A percentile compares a stretch with the other conserved stretches of the same genome.
These are phyloP conservation scores for Diploscapter pachys DNA, from an alignment of 1,140 invertebrate species.

Conservation along the genomic window DNA sequence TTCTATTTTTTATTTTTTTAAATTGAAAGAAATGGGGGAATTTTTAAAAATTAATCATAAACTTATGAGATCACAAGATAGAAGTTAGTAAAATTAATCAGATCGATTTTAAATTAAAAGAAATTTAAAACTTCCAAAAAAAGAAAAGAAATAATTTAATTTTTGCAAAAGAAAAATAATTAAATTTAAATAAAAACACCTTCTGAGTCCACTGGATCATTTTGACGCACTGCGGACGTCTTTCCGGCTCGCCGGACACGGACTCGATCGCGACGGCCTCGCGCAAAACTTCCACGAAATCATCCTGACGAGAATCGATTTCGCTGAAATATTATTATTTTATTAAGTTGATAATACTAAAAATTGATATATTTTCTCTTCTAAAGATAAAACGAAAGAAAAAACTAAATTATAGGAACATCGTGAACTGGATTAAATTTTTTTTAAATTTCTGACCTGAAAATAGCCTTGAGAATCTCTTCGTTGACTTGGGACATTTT, in stretches of 20 bases:
- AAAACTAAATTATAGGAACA: too few relatives aligned
- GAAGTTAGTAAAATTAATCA: too few relatives aligned
- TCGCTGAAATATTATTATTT: neutral
- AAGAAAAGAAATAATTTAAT: too few relatives aligned
- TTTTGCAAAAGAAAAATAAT: too few relatives aligned
- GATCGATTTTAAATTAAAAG: too few relatives aligned
- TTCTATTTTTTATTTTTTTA: too few relatives aligned
- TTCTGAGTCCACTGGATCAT: slow-evolving; percentile 78
- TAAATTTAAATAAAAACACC: slow-evolving; percentile 40
- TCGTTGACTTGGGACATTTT: slow-evolving; percentile 9
- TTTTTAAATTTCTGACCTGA: neutral
- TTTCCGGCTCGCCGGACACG: slow-evolving; percentile 84
- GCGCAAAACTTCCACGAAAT: slow-evolving; percentile 62
- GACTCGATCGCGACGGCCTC: slow-evolving; percentile 89
- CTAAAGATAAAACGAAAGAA: too few relatives aligned
- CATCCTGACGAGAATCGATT: slow-evolving; percentile 25
- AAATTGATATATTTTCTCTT: neutral
- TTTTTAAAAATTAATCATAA: too few relatives aligned
- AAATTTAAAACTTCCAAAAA: too few relatives aligned
- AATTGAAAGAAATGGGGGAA: too few relatives aligned
- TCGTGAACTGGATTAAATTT: too few relatives aligned
- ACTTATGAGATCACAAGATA: too few relatives aligned
- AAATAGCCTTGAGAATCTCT: neutral
- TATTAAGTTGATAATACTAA: neutral
- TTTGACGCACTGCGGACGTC: slow-evolving; percentile 70